Evolutionary conservation across 2,888 invertebrate genomes (phyloP), one percentile per base, ranked within the genome.

Genomic region (Drosophila parthenogenetica): DNA sequence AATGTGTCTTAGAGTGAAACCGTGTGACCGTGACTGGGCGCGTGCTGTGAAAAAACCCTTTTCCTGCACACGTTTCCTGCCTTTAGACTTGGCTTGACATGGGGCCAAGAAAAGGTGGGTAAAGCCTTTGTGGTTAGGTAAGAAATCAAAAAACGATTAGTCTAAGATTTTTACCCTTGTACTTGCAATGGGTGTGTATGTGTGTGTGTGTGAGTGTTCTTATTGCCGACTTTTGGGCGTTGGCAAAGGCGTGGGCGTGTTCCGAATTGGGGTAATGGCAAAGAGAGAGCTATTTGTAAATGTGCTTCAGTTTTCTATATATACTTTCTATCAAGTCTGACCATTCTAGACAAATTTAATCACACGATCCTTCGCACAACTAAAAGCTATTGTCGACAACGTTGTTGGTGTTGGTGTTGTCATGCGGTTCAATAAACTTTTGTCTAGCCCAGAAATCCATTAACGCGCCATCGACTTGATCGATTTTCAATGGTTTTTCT

Each of bases 61-160:
- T 81, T 77, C 64, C 62, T 65, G 54, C 32, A 48, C 79, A 69
- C 71, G 62, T 66, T 79, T 73, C 64, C 63, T 66, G 75, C 39
- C 42, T 45, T 45, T 46, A 14, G 46, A 16, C n/a, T n/a, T 50
- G 17, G n/a, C 49, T 50, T 66, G 65, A 40, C 48, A 59, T 19
- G 16, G 39, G n/a, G 45, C 59, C 61, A 51, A 50, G 71, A 45
- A 59, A 65, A 74, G 66, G 58, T 62, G 53, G 40, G 29, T 50
- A 35, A 58, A 51, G 40, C 54, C 64, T 64, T 80, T 77, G 68
- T 61, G 70, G 73, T 63, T 70, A 49, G 75, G 73, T 75, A 75
- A 65, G 78, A 73, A 87, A 87, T 87, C 86, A 87, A 85, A 87
- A 82, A 84, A 69, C 87, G 83, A 84, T 84, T 87, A 85, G 86